Evolutionary conservation across 2,888 invertebrate species (phyloP), one percentile per base, ranked within the genome.

Genomic region (Napeogenes sylphis): DNA sequence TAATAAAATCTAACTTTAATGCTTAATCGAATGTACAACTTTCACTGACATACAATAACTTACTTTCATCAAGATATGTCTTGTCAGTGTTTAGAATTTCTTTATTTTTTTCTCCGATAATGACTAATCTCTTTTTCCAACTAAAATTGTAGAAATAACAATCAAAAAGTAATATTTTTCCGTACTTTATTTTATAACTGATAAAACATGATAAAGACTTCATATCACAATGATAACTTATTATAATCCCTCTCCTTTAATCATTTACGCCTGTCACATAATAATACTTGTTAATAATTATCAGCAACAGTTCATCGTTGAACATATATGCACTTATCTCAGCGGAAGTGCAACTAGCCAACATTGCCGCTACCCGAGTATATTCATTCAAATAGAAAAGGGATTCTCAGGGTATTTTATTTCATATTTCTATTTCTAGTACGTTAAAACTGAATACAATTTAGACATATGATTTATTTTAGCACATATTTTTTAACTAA

Each of bases 161-260:
- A 30, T 30, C 12, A 51, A 30, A 51, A 51, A 51, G 10, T 30
- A 30, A 46, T 45, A 56, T 51, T 56, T 46, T 55, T 38, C 30
- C 46, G 63, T 61, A 62, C 64, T 68, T 72, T 71, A 70, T 68
- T 72, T 74, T 66, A 68, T 70, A 63, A 76, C 74, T 76, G 85
- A 84, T 82, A 84, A 75, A 65, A 78, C 76, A 75, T 73, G 79
- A 81, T 81, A 82, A 61, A 62, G 66, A 60, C 57, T 63, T 65
- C 61, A 60, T 81, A 82, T 80, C 78, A 66, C 58, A 46, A 67
- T 65, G 83, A 80, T 82, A 81, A 71, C 67, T 66, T 66, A 65
- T 59, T 60, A 55, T 79, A 80, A 83, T 82, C 80, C 73, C 75
- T 69, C 71, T 76, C 75, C 76, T 78, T 74, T 78, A 78, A 80